phyloP scores from a whole-genome alignment of 2,113 vertebrate genomes.

The Athene cunicularia region DNA sequence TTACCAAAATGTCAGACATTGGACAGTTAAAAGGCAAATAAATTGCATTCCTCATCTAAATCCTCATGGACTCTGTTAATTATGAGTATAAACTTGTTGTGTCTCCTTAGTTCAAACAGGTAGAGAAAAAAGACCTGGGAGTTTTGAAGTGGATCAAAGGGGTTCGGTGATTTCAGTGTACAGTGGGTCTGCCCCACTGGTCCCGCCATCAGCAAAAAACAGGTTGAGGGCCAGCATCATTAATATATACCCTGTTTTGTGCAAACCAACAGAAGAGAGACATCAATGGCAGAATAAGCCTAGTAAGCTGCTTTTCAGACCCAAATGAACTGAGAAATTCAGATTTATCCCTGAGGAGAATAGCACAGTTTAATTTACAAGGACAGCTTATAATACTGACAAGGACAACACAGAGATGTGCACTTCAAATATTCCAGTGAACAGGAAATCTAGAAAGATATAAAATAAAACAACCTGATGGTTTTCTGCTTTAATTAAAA shows the following conservation, averaged over 20 bases:
- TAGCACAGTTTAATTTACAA: slow-evolving; percentile 58
- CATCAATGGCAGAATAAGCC: slow-evolving; percentile 48
- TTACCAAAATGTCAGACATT: neutral
- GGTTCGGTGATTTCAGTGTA: neutral
- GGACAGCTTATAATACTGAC: slow-evolving; percentile 39
- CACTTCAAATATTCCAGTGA: slow-evolving; percentile 25
- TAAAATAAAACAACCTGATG: neutral
- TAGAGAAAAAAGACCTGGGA: slow-evolving; percentile 28
- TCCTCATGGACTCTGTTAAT: slow-evolving; percentile 5
- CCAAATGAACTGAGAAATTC: slow-evolving; percentile 44
- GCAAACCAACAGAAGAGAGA: slow-evolving; percentile 15
- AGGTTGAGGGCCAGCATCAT: slow-evolving; percentile 1
- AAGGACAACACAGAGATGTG: slow-evolving; percentile 38
- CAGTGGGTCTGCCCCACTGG: neutral
- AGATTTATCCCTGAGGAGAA: slow-evolving; percentile 59
- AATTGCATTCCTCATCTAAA: neutral
- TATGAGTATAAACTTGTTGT: neutral
- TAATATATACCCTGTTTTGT: neutral
- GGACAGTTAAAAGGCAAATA: neutral
- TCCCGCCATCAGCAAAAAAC: slow-evolving; percentile 19
- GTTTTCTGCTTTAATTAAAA: slow-evolving; percentile 33
- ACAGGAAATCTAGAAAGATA: neutral
- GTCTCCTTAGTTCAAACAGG: neutral
- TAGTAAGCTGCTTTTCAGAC: slow-evolving; percentile 53
- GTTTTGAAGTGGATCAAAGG: slow-evolving; percentile 12